Evolutionary conservation across 2,797 vertebrate genomes (phyloP), one percentile per base, ranked within the genome.

Genomic region (Adelosebastes latens): DNA sequence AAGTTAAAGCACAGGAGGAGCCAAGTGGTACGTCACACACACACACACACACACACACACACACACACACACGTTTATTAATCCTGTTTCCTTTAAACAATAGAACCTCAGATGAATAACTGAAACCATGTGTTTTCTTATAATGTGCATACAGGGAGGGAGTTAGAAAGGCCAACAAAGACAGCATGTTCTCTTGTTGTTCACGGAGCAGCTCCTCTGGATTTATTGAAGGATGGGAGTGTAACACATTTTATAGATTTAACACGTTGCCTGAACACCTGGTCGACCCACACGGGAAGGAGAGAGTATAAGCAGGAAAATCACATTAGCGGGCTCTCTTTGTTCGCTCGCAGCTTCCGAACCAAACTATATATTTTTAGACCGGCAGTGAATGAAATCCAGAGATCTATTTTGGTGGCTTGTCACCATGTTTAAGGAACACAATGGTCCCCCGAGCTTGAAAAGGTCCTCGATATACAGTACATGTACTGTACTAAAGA

Each of bases 1-100:
- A 92, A 60, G 94, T 96, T 80, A 95, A 86, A 16, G 96, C 95
- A 0, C 88, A 92, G 70, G 96, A 96, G 81, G 80, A 91, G 67
- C 82, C 74, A 32, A 91, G n/a, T 8, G 94, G 95, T 95, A 84
- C 1, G 89, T 88, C 81, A 55, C 36, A 39, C 34, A 36, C 34
- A 34, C 27, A 29, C 27, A 29, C 27, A 29, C 27, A 29, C 27
- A 68, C 27, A 29, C 27, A 29, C 27, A 39, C 36, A 16, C 39
- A 36, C 36, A 36, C 55, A 63, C 32, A 64, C 58, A 46, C 66
- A 32, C 52, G n/a, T 80, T 83, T 79, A 92, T 89, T 79, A 87
- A 87, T 86, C 64, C 74, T 49, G 46, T 78, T 82, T 77, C 36
- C 53, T 77, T 78, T 32, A 77, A 85, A 88, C 90, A 91, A 91